Conservation (phyloP, 2,888 invertebrate species). For the Sthenelais limicola region DNA sequence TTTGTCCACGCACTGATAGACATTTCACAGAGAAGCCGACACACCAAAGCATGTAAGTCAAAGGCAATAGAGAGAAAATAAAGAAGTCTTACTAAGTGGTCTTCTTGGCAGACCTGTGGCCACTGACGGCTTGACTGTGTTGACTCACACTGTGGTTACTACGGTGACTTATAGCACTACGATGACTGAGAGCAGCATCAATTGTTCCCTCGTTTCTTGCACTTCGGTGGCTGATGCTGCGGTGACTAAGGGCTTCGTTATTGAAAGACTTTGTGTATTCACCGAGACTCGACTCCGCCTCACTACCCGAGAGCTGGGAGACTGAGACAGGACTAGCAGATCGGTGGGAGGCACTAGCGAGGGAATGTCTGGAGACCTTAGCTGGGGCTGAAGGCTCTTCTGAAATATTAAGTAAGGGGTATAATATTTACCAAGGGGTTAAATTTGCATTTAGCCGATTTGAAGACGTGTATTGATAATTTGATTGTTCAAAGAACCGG, state of each 20-base stretch:
- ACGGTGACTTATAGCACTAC: not conserved
- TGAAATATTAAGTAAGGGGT: too few relatives aligned
- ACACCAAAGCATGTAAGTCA: too few relatives aligned
- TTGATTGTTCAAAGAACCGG: too few relatives aligned
- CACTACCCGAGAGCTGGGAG: conserved; percentile 40
- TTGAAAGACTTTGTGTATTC: conserved; percentile 28
- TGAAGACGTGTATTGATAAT: not conserved
- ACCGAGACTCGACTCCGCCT: conserved; percentile 46
- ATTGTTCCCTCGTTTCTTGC: not conserved
- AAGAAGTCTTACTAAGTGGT: conserved; percentile 3
- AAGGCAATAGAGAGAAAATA: too few relatives aligned
- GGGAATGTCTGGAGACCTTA: too few relatives aligned
- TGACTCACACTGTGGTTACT: conserved; percentile 2
- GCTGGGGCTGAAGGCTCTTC: too few relatives aligned
- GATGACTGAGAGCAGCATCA: not conserved
- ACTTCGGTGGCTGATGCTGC: conserved; percentile 1
- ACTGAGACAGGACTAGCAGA: conserved; percentile 17
- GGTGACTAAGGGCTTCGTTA: conserved; percentile 13
- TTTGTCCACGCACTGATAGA: too few relatives aligned
- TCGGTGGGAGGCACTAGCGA: conserved; percentile 11
- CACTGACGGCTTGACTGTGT: not conserved
- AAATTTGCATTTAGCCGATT: not conserved
- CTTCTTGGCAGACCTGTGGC: not conserved
- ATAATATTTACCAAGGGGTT: too few relatives aligned
- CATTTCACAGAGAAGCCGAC: too few relatives aligned